Percentiles rank a stretch among this genome's conserved stretches.
Evolutionary conservation across 2,797 vertebrate species (phyloP).

Genomic region (Hafferia zeledoni): DNA sequence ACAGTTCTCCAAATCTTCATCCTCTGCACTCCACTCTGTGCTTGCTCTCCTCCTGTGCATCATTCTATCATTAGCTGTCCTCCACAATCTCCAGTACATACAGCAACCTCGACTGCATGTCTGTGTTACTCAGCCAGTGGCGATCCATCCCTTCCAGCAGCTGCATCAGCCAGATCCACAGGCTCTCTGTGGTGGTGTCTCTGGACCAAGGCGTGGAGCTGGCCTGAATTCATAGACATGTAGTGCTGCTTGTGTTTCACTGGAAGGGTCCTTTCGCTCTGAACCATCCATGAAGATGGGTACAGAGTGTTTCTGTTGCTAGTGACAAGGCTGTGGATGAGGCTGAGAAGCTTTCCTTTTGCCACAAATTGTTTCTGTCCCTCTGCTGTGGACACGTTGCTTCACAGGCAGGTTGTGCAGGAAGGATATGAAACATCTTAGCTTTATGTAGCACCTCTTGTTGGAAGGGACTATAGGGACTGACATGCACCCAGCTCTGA

Average conservation of each 20-base stretch:
- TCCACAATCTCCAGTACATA: background rate
- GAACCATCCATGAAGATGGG: background rate
- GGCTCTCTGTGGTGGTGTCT: accelerated
- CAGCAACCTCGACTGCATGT: accelerated
- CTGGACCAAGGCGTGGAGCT: accelerated
- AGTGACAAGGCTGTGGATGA: background rate
- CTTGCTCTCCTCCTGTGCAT: background rate
- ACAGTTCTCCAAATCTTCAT: background rate
- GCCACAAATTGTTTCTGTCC: background rate
- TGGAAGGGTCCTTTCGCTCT: background rate
- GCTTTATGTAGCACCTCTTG: background rate
- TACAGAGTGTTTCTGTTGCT: background rate
- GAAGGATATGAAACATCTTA: background rate
- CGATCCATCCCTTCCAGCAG: background rate
- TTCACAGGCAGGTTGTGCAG: background rate
- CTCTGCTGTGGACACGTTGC: accelerated
- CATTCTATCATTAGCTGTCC: background rate
- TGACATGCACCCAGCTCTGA: background rate
- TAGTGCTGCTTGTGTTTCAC: background rate
- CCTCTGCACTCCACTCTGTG: accelerated
- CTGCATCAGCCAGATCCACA: background rate
- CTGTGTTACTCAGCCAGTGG: background rate
- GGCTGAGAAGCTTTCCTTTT: background rate
- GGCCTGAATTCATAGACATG: background rate
- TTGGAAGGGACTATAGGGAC: background rate